These are phyloP conservation scores for Semotilus atromaculatus DNA, from an alignment of 2,797 vertebrate species.

Conservation along the genomic window DNA sequence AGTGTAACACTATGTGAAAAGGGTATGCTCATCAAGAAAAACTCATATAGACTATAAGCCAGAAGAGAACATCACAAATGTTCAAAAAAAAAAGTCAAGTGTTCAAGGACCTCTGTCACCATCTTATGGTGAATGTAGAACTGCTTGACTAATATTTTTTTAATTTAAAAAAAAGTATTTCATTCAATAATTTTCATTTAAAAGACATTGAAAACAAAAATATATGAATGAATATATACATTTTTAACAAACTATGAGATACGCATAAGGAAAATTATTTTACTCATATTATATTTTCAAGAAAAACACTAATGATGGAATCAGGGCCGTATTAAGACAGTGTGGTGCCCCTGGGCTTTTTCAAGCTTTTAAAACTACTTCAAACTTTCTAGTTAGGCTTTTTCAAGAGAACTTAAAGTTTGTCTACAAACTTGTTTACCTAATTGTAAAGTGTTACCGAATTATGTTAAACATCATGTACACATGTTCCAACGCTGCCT, in stretches of 20 bases:
- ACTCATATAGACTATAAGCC: not conserved
- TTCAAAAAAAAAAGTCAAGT: not conserved
- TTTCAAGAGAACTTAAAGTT: too few species aligned
- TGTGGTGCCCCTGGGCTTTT: too few species aligned
- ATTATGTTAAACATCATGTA: too few species aligned
- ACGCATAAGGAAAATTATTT: not conserved
- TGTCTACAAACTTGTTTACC: too few species aligned
- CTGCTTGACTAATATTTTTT: not conserved
- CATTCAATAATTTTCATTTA: not conserved
- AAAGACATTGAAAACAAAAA: not conserved
- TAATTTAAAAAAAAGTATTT: not conserved
- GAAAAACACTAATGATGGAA: not conserved
- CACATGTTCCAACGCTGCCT: too few species aligned
- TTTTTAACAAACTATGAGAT: not conserved
- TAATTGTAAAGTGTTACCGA: too few species aligned
- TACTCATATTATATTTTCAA: not conserved
- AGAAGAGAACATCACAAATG: not conserved
- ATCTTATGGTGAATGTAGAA: constrained; percentile 46
- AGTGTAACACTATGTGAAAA: not conserved
- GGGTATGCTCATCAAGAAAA: not conserved
- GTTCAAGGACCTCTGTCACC: constrained; percentile 47
- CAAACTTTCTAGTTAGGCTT: too few species aligned
- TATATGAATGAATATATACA: not conserved
- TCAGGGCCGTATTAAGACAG: too few species aligned
- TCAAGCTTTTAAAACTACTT: too few species aligned